Evolutionary conservation across 2,113 vertebrate genomes (phyloP).

Genomic region (Malurus melanocephalus): DNA sequence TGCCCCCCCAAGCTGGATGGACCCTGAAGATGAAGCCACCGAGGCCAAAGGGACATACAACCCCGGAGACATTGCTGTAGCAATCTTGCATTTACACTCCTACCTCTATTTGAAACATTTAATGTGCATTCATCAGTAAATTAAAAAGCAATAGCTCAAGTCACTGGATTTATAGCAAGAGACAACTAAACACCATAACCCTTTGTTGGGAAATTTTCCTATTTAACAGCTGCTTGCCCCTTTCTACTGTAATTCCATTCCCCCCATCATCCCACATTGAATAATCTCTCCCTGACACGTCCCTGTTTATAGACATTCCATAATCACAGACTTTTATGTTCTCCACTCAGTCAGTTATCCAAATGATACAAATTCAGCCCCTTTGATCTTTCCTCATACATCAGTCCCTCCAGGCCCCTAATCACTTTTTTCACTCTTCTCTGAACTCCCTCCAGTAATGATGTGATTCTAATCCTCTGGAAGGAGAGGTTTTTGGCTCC

Average conservation of each 20-base stretch:
- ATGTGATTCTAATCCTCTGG: slow-evolving; percentile 59
- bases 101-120: background rate
- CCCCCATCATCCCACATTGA: background rate
- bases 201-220: background rate
- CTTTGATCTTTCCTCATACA: slow-evolving; percentile 50
- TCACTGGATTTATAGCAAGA: background rate
- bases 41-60: background rate
- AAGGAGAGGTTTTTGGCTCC: slow-evolving; percentile 39
- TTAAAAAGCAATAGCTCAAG: background rate
- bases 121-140: background rate
- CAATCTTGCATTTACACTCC: background rate
- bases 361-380: slow-evolving; percentile 41
- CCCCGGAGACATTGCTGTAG: background rate
- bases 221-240: background rate
- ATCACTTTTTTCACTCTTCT: slow-evolving; percentile 58
- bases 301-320: background rate
- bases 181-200: background rate
- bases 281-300: background rate
- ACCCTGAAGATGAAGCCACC: background rate
- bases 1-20: background rate
- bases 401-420: slow-evolving; percentile 42
- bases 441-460: slow-evolving; percentile 62
- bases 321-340: slow-evolving; percentile 30
- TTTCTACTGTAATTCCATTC: background rate
- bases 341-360: slow-evolving; percentile 23